phyloP scores from a whole-genome alignment of 2,797 vertebrate species.

The Neoniphon sammara region DNA sequence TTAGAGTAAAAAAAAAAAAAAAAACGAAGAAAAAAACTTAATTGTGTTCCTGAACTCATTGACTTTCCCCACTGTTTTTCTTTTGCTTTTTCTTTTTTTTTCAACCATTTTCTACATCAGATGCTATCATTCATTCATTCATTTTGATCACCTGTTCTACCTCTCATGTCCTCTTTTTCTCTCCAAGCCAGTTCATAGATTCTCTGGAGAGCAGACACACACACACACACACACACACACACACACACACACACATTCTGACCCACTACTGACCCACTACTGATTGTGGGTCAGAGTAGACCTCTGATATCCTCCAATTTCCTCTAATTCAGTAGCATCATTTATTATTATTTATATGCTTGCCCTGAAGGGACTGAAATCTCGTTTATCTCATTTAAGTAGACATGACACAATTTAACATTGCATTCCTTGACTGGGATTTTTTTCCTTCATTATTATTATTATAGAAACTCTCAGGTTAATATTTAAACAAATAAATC shows the following conservation, averaged over 20 bases:
- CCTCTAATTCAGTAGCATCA: conserved; percentile 34
- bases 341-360: conserved; percentile 45
- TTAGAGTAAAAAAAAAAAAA: too few species aligned
- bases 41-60: neutral
- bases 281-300: too few species aligned
- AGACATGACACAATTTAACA: conserved; percentile 18
- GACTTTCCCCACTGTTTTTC: neutral
- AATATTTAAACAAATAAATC: conserved; percentile 38
- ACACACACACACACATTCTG: too few species aligned
- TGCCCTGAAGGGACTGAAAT: conserved; percentile 6
- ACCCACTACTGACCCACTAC: too few species aligned
- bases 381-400: conserved; percentile 32
- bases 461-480: conserved; percentile 27
- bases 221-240: conserved; percentile 12
- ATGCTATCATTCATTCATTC: conserved; percentile 11
- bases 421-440: conserved; percentile 1
- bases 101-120: neutral
- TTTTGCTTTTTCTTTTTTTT: neutral
- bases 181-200: conserved; percentile 40
- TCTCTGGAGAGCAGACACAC: conserved; percentile 21
- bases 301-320: conserved; percentile 34
- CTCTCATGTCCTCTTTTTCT: conserved; percentile 27
- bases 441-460: neutral
- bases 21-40: too few species aligned
- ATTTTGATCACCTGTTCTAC: conserved; percentile 24